Percentiles rank a stretch among this genome's conserved stretches.
These are phyloP conservation scores for Clostera curtula DNA, from an alignment of 2,888 invertebrate genomes.

Conservation along the genomic window DNA sequence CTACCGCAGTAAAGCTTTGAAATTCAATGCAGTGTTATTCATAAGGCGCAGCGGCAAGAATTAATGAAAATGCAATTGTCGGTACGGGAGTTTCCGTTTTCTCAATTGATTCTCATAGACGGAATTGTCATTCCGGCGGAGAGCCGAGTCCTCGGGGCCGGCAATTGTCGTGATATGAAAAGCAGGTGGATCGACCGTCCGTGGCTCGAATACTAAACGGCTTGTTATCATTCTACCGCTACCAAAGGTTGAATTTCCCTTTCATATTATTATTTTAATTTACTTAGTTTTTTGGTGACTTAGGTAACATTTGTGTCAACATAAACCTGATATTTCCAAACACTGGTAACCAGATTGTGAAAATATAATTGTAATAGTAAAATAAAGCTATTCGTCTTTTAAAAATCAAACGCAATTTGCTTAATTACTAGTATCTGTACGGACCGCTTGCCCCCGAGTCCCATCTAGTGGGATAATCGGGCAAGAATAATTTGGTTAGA, in stretches of 20 bases:
- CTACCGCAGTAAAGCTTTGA: too few species aligned
- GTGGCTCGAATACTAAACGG: conserved; percentile 62
- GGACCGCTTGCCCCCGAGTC: too few species aligned
- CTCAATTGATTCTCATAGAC: conserved; percentile 69
- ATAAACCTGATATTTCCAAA: too few species aligned
- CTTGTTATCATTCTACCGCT: conserved; percentile 61
- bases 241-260: conserved; percentile 53
- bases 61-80: conserved; percentile 65
- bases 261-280: conserved; percentile 48
- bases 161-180: conserved; percentile 71
- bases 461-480: too few species aligned
- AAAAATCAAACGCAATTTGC: too few species aligned
- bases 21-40: conserved; percentile 30
- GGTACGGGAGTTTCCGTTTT: conserved; percentile 45
- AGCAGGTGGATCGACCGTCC: conserved; percentile 66
- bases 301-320: too few species aligned
- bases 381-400: too few species aligned
- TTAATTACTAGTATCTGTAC: too few species aligned
- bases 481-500: too few species aligned
- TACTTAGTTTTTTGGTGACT: conserved; percentile 27
- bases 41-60: conserved; percentile 50
- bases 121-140: conserved; percentile 62
- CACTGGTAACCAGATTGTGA: too few species aligned
- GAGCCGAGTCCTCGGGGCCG: conserved; percentile 58
- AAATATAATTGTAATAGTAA: too few species aligned